Conservation (phyloP, 2,888 invertebrate genomes). For the Nebria brevicollis region DNA sequence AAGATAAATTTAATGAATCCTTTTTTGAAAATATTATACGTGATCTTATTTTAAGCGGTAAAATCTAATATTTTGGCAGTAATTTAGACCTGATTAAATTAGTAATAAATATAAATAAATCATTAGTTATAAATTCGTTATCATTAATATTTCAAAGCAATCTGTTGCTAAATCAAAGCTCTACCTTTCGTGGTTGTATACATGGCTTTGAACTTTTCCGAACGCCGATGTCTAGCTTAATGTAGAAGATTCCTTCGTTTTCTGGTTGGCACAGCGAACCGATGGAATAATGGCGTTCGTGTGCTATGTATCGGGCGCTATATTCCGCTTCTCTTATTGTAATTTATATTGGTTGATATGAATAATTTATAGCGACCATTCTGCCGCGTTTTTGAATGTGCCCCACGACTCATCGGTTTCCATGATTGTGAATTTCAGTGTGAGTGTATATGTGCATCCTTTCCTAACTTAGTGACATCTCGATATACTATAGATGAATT, state of each 20-base stretch:
- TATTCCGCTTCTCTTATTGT: constrained; percentile 46
- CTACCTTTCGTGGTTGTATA: not conserved
- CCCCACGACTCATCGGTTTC: constrained; percentile 35
- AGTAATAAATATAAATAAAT: too few species aligned
- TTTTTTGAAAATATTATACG: too few species aligned
- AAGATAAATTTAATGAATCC: too few species aligned
- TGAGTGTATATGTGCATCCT: not conserved
- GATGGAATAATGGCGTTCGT: constrained; percentile 25
- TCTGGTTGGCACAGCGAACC: not conserved
- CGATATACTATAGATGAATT: not conserved
- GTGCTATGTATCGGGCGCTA: constrained; percentile 34
- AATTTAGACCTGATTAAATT: too few species aligned
- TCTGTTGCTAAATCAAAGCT: not conserved
- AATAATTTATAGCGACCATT: constrained; percentile 40
- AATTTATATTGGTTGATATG: constrained; percentile 47
- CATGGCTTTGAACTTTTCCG: not conserved
- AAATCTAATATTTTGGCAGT: too few species aligned
- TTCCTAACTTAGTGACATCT: constrained; percentile 29
- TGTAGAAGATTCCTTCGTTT: not conserved
- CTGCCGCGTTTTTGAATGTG: constrained; percentile 36
- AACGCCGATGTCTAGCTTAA: not conserved
- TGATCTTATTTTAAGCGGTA: too few species aligned
- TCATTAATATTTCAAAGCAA: not conserved
- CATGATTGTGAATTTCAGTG: constrained; percentile 19
- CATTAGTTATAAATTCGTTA: too few species aligned